These are phyloP conservation scores for Drepana falcataria DNA, from an alignment of 2,888 invertebrate species.

Conservation along the genomic window DNA sequence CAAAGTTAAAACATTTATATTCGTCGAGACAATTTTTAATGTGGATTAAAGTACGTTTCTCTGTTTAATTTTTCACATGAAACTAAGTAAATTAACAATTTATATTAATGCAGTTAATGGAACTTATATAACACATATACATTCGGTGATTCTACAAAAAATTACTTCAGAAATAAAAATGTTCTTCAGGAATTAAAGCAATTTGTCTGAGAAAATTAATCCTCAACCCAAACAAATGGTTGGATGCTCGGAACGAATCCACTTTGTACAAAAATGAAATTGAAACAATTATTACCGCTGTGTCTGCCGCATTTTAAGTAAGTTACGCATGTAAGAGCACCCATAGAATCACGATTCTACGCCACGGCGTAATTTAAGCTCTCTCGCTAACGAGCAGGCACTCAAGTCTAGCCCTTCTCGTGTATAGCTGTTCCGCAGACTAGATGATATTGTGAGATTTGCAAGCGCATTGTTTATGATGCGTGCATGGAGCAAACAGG, in stretches of 20 bases:
- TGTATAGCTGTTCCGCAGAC: conserved; percentile 46
- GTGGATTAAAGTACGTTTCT: no score
- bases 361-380: conserved; percentile 55
- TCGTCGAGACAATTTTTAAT: no score
- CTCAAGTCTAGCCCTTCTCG: conserved; percentile 50
- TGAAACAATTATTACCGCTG: conserved; percentile 21
- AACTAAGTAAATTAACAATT: no score
- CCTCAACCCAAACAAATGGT: neutral
- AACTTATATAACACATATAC: no score
- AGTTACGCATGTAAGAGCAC: conserved; percentile 51
- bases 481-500: conserved; percentile 29
- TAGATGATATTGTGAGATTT: conserved; percentile 62
- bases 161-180: neutral
- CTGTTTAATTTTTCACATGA: no score
- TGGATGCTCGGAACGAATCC: neutral
- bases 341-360: conserved; percentile 30
- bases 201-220: neutral
- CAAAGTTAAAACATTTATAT: no score
- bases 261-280: conserved; percentile 2
- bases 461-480: conserved; percentile 54
- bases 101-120: no score
- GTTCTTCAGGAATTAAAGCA: neutral
- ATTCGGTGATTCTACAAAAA: no score
- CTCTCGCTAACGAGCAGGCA: conserved; percentile 68
- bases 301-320: conserved; percentile 39